Evolutionary conservation across 64 coral and sea anemone genomes (phyloP).

Genomic region (Dendrophyllia cribrosa): DNA sequence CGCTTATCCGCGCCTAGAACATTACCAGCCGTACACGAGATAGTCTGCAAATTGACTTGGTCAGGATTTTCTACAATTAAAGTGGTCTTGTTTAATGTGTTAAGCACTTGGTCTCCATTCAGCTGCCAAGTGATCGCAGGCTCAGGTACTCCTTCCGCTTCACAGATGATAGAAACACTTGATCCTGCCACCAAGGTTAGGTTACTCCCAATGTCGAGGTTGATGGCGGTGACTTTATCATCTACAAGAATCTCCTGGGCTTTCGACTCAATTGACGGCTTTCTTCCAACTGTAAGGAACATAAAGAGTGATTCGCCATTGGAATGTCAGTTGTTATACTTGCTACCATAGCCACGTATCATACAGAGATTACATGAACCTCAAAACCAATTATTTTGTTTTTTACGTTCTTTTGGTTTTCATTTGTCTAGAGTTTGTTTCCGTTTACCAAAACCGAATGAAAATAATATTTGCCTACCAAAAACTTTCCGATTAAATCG

Average conservation of each 20-base stretch:
- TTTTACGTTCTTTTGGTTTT: too few species aligned
- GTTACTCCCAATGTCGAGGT: conserved; percentile 48
- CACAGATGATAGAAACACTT: conserved; percentile 12
- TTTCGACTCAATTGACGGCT: conserved; percentile 11
- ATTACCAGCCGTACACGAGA: conserved; percentile 64
- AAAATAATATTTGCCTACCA: too few species aligned
- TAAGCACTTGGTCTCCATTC: conserved; percentile 44
- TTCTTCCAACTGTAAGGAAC: background rate
- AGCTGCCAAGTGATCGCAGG: conserved; percentile 56
- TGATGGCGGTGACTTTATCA: background rate
- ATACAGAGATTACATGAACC: too few species aligned
- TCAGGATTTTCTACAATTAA: conserved; percentile 38
- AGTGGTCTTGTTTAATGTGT: conserved; percentile 3
- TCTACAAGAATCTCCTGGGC: background rate
- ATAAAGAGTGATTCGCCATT: background rate
- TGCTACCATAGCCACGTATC: too few species aligned
- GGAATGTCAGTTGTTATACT: too few species aligned
- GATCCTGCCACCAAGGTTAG: conserved; percentile 22
- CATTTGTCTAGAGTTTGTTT: too few species aligned
- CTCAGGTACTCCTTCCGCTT: conserved; percentile 17
- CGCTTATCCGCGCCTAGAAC: conserved; percentile 37
- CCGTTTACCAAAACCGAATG: too few species aligned
- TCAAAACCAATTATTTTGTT: too few species aligned
- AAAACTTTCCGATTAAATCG: too few species aligned
- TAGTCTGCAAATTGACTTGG: conserved; percentile 28